Percentiles rank a stretch among this genome's conserved stretches.
Evolutionary conservation across 2,888 invertebrate species (phyloP).

Genomic region (Automeris io): DNA sequence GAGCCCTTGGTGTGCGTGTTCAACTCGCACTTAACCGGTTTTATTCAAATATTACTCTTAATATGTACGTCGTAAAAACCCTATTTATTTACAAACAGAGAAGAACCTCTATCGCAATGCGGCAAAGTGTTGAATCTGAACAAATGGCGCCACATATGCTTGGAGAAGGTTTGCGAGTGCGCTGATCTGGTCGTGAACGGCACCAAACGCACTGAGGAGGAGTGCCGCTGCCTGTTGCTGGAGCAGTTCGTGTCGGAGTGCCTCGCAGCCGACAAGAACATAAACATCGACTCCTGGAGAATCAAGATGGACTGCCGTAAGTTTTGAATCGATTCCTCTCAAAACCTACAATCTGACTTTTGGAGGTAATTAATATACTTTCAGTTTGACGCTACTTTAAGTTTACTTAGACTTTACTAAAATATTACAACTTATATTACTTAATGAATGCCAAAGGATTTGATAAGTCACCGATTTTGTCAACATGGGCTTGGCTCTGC

Average conservation of each 20-base stretch:
- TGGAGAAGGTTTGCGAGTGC: slow-evolving; percentile 87
- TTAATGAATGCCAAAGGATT: too few species aligned
- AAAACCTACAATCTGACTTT: too few species aligned
- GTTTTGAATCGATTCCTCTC: slow-evolving; percentile 41
- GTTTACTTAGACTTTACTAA: too few species aligned
- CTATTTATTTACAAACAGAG: slow-evolving; percentile 41
- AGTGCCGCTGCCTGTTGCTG: slow-evolving; percentile 83
- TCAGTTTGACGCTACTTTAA: too few species aligned
- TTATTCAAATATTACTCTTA: too few species aligned
- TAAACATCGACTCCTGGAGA: slow-evolving; percentile 84
- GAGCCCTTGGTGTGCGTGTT: too few species aligned
- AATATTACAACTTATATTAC: too few species aligned
- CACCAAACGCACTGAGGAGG: slow-evolving; percentile 37
- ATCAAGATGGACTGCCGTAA: slow-evolving; percentile 83
- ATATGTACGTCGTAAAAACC: too few species aligned
- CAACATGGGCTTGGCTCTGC: too few species aligned
- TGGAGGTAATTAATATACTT: not conserved
- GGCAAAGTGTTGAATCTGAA: slow-evolving; percentile 79
- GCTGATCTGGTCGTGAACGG: slow-evolving; percentile 72
- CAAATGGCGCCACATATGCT: slow-evolving; percentile 82
- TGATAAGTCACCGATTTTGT: too few species aligned
- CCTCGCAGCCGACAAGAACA: slow-evolving; percentile 77
- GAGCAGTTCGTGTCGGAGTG: slow-evolving; percentile 86
- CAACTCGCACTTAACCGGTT: too few species aligned
- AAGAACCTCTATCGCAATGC: slow-evolving; percentile 81